Base-by-base conservation (phyloP, 1,140 invertebrate species). In the Batillaria attramentaria region DNA sequence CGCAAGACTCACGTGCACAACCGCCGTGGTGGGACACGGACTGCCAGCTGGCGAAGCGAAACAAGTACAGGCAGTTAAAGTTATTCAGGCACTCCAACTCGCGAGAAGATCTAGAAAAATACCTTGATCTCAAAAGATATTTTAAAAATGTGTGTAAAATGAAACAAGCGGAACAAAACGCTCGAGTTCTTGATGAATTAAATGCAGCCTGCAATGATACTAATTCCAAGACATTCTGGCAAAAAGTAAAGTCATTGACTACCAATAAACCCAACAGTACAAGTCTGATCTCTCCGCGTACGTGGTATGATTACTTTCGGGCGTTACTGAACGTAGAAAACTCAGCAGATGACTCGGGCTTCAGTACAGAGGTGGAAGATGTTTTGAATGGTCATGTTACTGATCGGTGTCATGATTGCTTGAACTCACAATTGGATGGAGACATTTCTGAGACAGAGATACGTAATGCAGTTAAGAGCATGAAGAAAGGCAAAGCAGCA, bases 171-270 rank as follows among this genome's bases (percentile, higher is more conserved):
- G n/a, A n/a, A n/a, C n/a, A n/a, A n/a, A n/a, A n/a, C n/a, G n/a
- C n/a, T n/a, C n/a, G n/a, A n/a, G 24, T 62, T 62, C 33, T 62
- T 28, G 33, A 62, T 62, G 57, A 62, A 10, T 31, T 62, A n/a
- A 62, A 62, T 3, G 57, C n/a, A 62, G 57, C 57, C 10, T 62
- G 57, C 33, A 62, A 62, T n/a, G 57, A 62, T 62, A 62, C 33
- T 28, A 62, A 62, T n/a, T 62, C 57, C 8, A 62, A 62, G 24
- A 28, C 3, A 20, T 62, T 62, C 33, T 16, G 57, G 57, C 57
- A 62, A 62, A 62, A 62, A n/a, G 57, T 3, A 62, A 24, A 31
- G n/a, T 62, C 57, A n/a, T n/a, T 62, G 57, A 62, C 57, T 8
- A 20, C 57, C n/a, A 1, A 62, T 18, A 62, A 62, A 24, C n/a